Base-by-base conservation (phyloP, 2,113 vertebrate genomes). In the Grammomys dolichurus region DNA sequence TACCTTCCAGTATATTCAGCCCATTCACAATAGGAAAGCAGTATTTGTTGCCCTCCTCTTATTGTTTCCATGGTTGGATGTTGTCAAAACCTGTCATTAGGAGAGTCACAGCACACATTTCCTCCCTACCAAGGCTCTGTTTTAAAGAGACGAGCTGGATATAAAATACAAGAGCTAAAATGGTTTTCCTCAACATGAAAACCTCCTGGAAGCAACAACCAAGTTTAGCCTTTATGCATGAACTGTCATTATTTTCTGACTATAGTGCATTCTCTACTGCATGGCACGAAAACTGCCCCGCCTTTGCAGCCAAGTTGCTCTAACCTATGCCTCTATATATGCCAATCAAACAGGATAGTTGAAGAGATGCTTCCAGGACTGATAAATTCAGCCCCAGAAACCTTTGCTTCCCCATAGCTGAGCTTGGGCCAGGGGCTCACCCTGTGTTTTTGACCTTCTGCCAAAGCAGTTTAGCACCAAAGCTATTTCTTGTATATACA, bases 371-470 rank as follows among this genome's bases (percentile, higher is more conserved):
- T 89, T 43, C 69, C 16, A 12, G 51, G 48, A 93, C 40, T 4
- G 17, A 46, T 40, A 16, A 69, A 12, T 46, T 5, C 19, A 78
- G 12, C 69, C 87, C 20, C 95, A 91, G 3, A 43, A 93, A 56
- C 54, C 73, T 54, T 81, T 95, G 20, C 75, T 95, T 90, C 96
- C 90, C 95, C 51, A 69, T 56, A 65, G 51, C 96, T 87, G 87
- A 36, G 70, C 97, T 95, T 54, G 43, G 8, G n/a, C 56, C 19
- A 88, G 85, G 94, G 92, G 58, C 89, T 77, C 46, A n/a, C 16
- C 95, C 81, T 94, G 17, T 82, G 91, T 95, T 95, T 95, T 80
- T 88, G 77, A 95, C 85, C 91, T 95, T 97, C 72, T 81, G 33
- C 92, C 96, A 33, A n/a, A 67, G 63, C 26, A 60, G 46, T 91